phyloP scores from a whole-genome alignment of 2,797 vertebrate genomes.

The Rachycentron canadum region DNA sequence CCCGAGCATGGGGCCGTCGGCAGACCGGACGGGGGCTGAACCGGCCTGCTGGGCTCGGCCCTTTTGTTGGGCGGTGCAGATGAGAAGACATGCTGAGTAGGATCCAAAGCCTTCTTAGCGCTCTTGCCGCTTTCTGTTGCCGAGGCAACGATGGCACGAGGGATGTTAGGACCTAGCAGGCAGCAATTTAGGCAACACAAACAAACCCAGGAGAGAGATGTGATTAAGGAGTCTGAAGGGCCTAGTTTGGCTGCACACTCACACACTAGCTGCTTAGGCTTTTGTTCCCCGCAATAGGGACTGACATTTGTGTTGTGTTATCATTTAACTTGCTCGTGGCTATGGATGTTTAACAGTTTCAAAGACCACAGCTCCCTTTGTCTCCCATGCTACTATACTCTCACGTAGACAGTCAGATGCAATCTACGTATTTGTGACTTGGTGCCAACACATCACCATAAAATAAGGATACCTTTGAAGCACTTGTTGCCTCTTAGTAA shows the following conservation, averaged over 20 bases:
- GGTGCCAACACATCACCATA: neutral
- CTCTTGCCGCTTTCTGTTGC: slow-evolving; percentile 73
- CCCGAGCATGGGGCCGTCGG: slow-evolving; percentile 42
- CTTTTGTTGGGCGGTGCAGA: slow-evolving; percentile 53
- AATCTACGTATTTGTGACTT: slow-evolving; percentile 18
- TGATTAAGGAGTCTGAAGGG: slow-evolving; percentile 81
- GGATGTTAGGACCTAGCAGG: slow-evolving; percentile 74
- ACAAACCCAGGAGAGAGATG: slow-evolving; percentile 77
- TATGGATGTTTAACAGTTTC: slow-evolving; percentile 65
- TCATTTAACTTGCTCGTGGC: slow-evolving; percentile 79
- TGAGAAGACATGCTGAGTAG: slow-evolving; percentile 65
- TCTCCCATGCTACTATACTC: slow-evolving; percentile 32
- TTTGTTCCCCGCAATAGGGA: slow-evolving; percentile 70
- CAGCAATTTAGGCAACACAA: slow-evolving; percentile 81
- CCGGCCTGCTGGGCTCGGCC: slow-evolving; percentile 40
- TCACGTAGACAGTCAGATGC: slow-evolving; percentile 15
- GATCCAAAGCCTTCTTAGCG: slow-evolving; percentile 65
- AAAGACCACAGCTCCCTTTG: slow-evolving; percentile 33
- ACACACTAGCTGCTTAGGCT: slow-evolving; percentile 54
- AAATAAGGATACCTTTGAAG: slow-evolving; percentile 34
- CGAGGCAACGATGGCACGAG: slow-evolving; percentile 57
- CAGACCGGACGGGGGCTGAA: slow-evolving; percentile 40
- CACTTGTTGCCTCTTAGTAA: slow-evolving; percentile 28
- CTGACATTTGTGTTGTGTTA: slow-evolving; percentile 82
- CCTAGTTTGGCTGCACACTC: slow-evolving; percentile 67